Percentiles rank a stretch among this genome's conserved stretches.
These are phyloP conservation scores for Ophiothrix spiculata DNA, from an alignment of 35 echinoderm and acorn worm genomes.

Conservation along the genomic window DNA sequence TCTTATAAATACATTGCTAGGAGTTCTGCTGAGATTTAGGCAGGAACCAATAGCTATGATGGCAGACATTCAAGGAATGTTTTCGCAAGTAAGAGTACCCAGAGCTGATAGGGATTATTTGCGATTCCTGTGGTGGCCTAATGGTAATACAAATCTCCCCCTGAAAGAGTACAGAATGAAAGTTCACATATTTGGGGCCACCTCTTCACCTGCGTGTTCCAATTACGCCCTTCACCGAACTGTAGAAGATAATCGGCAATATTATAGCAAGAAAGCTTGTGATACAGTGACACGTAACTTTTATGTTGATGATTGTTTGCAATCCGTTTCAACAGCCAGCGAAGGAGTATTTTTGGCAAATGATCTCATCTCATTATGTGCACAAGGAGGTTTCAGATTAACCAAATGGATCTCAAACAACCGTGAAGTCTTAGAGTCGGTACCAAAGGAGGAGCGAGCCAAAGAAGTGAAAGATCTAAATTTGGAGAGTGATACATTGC, in stretches of 20 bases:
- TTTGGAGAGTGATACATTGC: conserved; percentile 6
- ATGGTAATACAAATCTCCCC: conserved; percentile 15
- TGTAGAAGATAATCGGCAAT: conserved; percentile 5
- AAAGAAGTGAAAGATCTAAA: background rate
- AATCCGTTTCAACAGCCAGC: conserved; percentile 30
- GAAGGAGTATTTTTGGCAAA: conserved; percentile 5
- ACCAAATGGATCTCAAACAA: conserved; percentile 26
- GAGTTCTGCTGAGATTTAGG: conserved; percentile 46
- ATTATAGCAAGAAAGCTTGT: background rate
- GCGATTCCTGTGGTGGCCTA: conserved; percentile 55
- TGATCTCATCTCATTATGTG: conserved; percentile 23
- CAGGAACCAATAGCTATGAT: conserved; percentile 42
- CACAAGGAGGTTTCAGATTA: conserved; percentile 38
- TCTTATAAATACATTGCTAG: conserved; percentile 30
- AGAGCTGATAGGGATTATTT: conserved; percentile 25
- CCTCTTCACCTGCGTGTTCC: conserved; percentile 49
- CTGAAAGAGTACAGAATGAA: conserved; percentile 18
- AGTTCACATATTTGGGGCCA: conserved; percentile 42
- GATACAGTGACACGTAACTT: conserved; percentile 36
- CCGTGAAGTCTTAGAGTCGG: conserved; percentile 10
- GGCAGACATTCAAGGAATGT: conserved; percentile 62
- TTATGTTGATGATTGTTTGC: conserved; percentile 63
- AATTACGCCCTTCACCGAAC: conserved; percentile 35
- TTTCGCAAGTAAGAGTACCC: conserved; percentile 37
- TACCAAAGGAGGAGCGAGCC: conserved; percentile 20